Evolutionary conservation across 2,888 invertebrate species (phyloP), one percentile per base, ranked within the genome.

Genomic region (Mimumesa dahlbomi): DNA sequence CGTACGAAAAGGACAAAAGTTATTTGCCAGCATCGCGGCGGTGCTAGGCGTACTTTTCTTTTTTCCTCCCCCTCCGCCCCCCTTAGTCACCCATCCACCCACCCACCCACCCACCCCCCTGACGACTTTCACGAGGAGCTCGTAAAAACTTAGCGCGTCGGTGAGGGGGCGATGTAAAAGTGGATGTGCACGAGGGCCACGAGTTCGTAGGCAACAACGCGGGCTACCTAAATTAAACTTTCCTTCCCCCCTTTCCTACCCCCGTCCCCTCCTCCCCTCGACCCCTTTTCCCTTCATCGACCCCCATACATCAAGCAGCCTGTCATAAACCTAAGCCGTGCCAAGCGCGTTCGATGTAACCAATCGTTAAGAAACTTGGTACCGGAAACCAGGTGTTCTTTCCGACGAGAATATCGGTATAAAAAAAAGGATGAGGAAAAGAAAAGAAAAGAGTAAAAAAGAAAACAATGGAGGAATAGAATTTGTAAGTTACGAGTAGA

Each of bases 181-280:
- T 43, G 56, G 68, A 53, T 63, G 72, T 59, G 65, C 67, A 62
- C 56, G 57, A 66, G 66, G 62, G 67, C 56, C 61, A 43, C 38
- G 34, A 63, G 58, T 58, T 57, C 59, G 61, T 40, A 63, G 71
- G 67, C 67, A 75, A 63, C 70, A 61, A 73, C 72, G 63, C 42
- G 62, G 79, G 62, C 77, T 65, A 80, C 71, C 77, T 79, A 83
- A 83, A 84, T 84, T 82, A 81, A 84, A 84, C 81, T 83, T 83
- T 77, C 66, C 79, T 57, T 49, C 31, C 69, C 67, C 67, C 59
- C 25, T 36, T 77, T 68, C 79, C 56, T 49, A 25, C 69, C 67
- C 67, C 59, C 25, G 22, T 83, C 76, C 66, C 79, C 56, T 49
- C 31, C 69, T 65, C 67, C 59, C 25, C 22, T 62, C 58, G 43